Conservation (phyloP, 1,140 invertebrate species). For the Ostrea edulis region DNA sequence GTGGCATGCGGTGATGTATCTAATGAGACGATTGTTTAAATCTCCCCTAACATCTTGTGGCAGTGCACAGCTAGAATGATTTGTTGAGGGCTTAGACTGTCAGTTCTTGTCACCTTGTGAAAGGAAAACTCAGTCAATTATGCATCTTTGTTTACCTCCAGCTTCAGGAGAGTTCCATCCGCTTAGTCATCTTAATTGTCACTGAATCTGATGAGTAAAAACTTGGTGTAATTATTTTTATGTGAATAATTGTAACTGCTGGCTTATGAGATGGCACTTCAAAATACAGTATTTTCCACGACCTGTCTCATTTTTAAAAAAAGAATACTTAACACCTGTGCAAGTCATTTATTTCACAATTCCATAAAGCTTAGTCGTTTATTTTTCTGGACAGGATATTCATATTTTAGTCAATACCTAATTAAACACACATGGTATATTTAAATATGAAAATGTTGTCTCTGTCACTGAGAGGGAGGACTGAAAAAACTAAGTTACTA, state of each 20-base stretch:
- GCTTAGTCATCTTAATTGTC: slow-evolving; percentile 38
- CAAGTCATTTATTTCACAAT: no score
- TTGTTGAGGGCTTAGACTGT: slow-evolving; percentile 9
- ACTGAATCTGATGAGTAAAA: slow-evolving; percentile 9
- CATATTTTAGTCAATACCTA: no score
- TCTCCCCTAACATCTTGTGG: neutral
- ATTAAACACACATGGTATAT: no score
- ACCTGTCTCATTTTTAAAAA: neutral
- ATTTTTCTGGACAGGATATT: neutral
- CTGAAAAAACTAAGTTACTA: no score
- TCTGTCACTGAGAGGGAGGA: no score
- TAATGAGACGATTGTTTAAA: slow-evolving; percentile 29
- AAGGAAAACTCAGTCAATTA: slow-evolving; percentile 7
- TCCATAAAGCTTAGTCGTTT: neutral
- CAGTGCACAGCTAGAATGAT: neutral
- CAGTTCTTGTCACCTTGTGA: slow-evolving; percentile 3
- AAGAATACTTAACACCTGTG: slow-evolving; percentile 2
- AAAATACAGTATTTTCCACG: neutral
- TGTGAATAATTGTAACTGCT: slow-evolving; percentile 12
- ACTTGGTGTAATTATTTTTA: slow-evolving; percentile 13
- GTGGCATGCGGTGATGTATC: neutral
- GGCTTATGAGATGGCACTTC: neutral
- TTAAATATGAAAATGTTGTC: no score
- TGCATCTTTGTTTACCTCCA: slow-evolving; percentile 32
- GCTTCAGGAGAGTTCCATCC: slow-evolving; percentile 14